Evolutionary conservation across 2,888 invertebrate genomes (phyloP).

Genomic region (Yponomeuta cagnagella): DNA sequence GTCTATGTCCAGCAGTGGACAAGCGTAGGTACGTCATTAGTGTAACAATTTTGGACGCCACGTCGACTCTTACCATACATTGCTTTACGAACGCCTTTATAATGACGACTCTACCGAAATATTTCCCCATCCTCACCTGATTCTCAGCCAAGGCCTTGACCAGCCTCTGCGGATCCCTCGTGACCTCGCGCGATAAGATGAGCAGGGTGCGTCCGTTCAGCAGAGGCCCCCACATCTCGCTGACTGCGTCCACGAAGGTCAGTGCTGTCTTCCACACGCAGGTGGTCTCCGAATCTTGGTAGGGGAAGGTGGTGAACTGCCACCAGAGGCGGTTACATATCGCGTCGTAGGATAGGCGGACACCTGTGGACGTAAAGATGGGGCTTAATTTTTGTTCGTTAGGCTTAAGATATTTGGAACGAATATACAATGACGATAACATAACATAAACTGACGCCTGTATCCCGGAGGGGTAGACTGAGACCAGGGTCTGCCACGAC

Average conservation of each 20-base stretch:
- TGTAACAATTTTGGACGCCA: too few species aligned
- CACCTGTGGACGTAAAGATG: slow-evolving; percentile 70
- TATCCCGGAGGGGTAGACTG: too few species aligned
- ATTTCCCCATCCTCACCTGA: slow-evolving; percentile 61
- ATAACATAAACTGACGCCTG: too few species aligned
- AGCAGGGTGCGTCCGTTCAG: slow-evolving; percentile 82
- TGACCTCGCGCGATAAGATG: slow-evolving; percentile 82
- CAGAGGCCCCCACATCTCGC: slow-evolving; percentile 91
- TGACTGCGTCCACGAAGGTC: slow-evolving; percentile 93
- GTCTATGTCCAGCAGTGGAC: too few species aligned
- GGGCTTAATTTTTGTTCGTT: too few species aligned
- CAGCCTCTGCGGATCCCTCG: slow-evolving; percentile 86
- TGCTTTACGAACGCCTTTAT: too few species aligned
- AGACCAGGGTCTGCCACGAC: too few species aligned
- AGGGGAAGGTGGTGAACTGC: slow-evolving; percentile 91
- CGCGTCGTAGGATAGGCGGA: slow-evolving; percentile 84
- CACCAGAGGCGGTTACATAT: slow-evolving; percentile 89
- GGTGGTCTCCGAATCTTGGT: slow-evolving; percentile 77
- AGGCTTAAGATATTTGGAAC: too few species aligned
- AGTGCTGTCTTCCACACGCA: slow-evolving; percentile 93
- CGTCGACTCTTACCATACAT: too few species aligned
- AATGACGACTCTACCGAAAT: too few species aligned
- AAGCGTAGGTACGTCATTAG: too few species aligned
- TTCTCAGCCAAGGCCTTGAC: slow-evolving; percentile 81
- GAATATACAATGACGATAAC: too few species aligned